phyloP scores from a whole-genome alignment of 1,140 invertebrate genomes.

The Drosophila asahinai region DNA sequence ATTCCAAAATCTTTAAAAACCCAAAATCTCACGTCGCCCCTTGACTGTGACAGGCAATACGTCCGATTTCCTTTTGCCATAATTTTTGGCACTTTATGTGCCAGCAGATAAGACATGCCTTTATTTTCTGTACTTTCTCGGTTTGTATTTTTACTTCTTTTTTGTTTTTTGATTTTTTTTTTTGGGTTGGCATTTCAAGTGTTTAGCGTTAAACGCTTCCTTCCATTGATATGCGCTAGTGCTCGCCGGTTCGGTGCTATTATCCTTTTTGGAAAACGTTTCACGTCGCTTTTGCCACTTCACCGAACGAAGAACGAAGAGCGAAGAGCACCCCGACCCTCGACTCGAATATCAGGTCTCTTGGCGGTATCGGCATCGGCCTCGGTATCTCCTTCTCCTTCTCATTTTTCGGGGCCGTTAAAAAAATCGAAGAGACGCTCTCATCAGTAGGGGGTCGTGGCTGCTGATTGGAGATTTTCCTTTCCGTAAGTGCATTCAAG shows the following conservation, averaged over 20 bases:
- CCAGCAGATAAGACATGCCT: conserved; percentile 66
- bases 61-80: conserved; percentile 72
- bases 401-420: conserved; percentile 11
- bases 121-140: conserved; percentile 15
- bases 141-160: conserved; percentile 42
- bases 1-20: background rate
- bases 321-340: background rate
- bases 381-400: conserved; percentile 14
- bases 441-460: conserved; percentile 76
- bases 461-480: conserved; percentile 75
- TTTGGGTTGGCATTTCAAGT: conserved; percentile 56
- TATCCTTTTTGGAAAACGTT: conserved; percentile 52
- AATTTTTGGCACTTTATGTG: conserved; percentile 80
- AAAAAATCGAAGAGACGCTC: conserved; percentile 49
- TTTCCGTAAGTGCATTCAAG: conserved; percentile 78
- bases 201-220: conserved; percentile 76
- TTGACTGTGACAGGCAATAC: conserved; percentile 36
- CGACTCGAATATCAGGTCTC: conserved; percentile 63
- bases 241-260: conserved; percentile 29
- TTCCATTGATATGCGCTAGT: conserved; percentile 52
- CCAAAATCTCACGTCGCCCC: conserved; percentile 18
- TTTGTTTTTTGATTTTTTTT: conserved; percentile 8
- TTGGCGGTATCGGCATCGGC: conserved; percentile 4
- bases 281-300: conserved; percentile 74
- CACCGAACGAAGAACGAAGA: conserved; percentile 20